Conservation (phyloP, 2,797 vertebrate species). For the Buceros bicornis region DNA sequence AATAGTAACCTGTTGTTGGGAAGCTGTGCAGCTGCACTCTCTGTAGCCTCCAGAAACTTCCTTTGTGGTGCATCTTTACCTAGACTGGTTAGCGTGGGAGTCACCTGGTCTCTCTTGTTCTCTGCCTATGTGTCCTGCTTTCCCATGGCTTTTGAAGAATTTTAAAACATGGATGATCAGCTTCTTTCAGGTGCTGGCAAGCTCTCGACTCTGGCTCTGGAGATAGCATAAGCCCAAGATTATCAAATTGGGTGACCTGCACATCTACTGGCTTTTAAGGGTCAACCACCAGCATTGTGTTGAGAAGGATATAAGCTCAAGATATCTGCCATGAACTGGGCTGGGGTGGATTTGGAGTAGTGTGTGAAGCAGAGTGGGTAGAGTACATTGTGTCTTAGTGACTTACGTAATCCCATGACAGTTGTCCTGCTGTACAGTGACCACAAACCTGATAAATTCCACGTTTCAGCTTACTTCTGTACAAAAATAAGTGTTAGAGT, state of each 20-base stretch:
- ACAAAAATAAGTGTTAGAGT: neutral
- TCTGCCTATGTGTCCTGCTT: neutral
- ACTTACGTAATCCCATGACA: neutral
- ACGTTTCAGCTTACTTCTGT: neutral
- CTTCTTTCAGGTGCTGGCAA: neutral
- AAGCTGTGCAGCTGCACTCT: neutral
- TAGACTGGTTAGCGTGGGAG: neutral
- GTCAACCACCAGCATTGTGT: neutral
- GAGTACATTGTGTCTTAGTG: neutral
- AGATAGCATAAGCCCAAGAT: fast-evolving
- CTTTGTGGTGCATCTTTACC: neutral
- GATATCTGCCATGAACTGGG: neutral
- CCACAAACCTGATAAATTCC: neutral
- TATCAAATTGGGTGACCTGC: neutral
- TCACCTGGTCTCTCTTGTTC: neutral
- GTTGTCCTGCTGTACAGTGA: neutral
- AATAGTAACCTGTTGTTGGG: neutral
- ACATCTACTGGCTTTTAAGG: neutral
- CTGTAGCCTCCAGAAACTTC: neutral
- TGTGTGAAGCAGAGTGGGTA: neutral
- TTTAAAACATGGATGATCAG: neutral
- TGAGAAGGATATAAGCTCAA: neutral
- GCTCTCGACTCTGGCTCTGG: neutral
- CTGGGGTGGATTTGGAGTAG: neutral
- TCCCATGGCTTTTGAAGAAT: neutral